phyloP scores from a whole-genome alignment of 2,888 invertebrate genomes.

The Athetis lepigone region DNA sequence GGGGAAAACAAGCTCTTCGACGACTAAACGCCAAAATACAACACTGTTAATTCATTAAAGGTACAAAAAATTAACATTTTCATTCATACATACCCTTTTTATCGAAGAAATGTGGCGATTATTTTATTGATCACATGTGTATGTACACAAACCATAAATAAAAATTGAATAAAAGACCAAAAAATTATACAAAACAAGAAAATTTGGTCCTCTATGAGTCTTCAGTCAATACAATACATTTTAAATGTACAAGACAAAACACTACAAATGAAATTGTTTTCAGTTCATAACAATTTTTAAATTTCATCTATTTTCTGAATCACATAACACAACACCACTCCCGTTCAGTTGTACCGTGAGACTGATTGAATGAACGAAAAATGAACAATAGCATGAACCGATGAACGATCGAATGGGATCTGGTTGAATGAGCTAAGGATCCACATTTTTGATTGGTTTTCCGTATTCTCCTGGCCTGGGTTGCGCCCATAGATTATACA shows the following conservation, averaged over 20 bases:
- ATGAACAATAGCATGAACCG: slow-evolving; percentile 29
- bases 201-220: slow-evolving; percentile 12
- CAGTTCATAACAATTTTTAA: slow-evolving; percentile 69
- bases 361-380: slow-evolving; percentile 66
- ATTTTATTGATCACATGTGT: slow-evolving; percentile 86
- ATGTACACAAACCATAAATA: slow-evolving; percentile 77
- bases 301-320: slow-evolving; percentile 58
- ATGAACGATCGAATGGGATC: slow-evolving; percentile 37
- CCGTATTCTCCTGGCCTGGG: slow-evolving; percentile 6
- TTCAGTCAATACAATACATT: slow-evolving; percentile 26
- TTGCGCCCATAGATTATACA: too few species aligned
- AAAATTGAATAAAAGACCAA: slow-evolving; percentile 54
- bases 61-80: slow-evolving; percentile 67
- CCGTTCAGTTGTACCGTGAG: slow-evolving; percentile 66
- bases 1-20: slow-evolving; percentile 69
- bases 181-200: slow-evolving; percentile 30
- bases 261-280: slow-evolving; percentile 57
- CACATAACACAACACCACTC: slow-evolving; percentile 67
- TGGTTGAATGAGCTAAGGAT: slow-evolving; percentile 56
- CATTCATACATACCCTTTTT: slow-evolving; percentile 85
- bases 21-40: slow-evolving; percentile 53
- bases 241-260: slow-evolving; percentile 27
- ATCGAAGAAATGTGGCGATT: slow-evolving; percentile 71
- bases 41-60: slow-evolving; percentile 37
- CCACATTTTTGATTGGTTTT: slow-evolving; percentile 49